Base-by-base conservation (phyloP, 2,888 invertebrate genomes). In the Glaucopsyche alexis region DNA sequence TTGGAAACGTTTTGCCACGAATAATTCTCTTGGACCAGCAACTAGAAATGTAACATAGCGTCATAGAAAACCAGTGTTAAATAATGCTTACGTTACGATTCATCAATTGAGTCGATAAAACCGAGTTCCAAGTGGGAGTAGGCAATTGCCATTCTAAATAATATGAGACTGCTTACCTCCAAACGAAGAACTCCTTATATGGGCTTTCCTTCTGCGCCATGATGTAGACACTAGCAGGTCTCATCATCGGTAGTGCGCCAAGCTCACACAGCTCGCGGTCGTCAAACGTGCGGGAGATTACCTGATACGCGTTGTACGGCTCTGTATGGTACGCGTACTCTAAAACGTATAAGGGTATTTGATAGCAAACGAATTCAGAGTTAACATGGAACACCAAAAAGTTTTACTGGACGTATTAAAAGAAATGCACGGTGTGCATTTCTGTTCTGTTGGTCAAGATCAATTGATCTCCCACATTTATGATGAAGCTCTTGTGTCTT, bases 281-380 rank as follows among this genome's bases (percentile, higher is more conserved):
- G 1, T 85, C 83, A 75, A 91, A 93, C 0, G 84, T 88, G 71
- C 84, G 87, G 0, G 87, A 84, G 72, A 91, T 88, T 40, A 81
- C 84, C 74, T 91, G 90, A 74, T 93, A 93, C 0, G 93, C 93
- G 0, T 90, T 88, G 75, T 92, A 90, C 0, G 93, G 88, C 77
- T 94, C 94, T 0, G 91, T 88, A 79, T 94, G 94, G 79, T 92
- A 94, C 0, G 94, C 94, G 75, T 90, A 94, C 16, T 84, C 92
- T 84, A 72, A 0, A 64, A 74, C 16, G 8, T 8, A 16, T 7
- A 11, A 14, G 13, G 6, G 8, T 52, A 50, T 7, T n/a, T 4
- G 7, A 7, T 52, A 7, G 7, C 8, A n/a, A 7, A 7, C 7
- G n/a, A 42, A 42, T 42, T 29, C 3, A 29, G 3, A 29, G 29